Percentiles rank a stretch among this genome's conserved stretches.
phyloP scores from a whole-genome alignment of 2,113 vertebrate species.

The Sinocyclocheilus rhinocerous region DNA sequence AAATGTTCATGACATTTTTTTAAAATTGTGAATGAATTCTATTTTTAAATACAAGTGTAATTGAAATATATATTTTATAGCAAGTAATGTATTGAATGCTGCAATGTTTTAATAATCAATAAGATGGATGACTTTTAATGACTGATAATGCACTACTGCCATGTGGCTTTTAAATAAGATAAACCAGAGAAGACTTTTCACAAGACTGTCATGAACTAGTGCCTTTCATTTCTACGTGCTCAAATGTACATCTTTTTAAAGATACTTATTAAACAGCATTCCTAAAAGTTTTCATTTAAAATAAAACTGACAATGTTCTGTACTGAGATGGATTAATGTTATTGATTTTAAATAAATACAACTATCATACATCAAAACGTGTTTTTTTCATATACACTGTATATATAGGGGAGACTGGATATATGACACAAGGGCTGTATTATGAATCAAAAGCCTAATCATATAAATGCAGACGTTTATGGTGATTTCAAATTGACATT shows the following conservation, averaged over 20 bases:
- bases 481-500: not conserved
- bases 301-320: not conserved
- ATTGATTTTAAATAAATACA: slow-evolving; percentile 27
- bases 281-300: not conserved
- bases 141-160: slow-evolving; percentile 79
- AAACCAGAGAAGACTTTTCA: slow-evolving; percentile 1
- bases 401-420: not conserved
- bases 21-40: slow-evolving; percentile 71
- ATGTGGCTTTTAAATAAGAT: slow-evolving; percentile 54
- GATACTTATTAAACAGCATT: slow-evolving; percentile 10
- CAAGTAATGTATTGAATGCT: slow-evolving; percentile 47
- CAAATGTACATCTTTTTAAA: slow-evolving; percentile 50
- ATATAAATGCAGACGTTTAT: not conserved
- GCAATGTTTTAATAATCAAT: slow-evolving; percentile 48
- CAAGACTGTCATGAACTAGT: slow-evolving; percentile 59
- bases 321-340: not conserved
- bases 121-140: slow-evolving; percentile 45
- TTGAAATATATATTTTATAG: slow-evolving; percentile 61
- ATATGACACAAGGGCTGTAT: not conserved
- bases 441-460: not conserved
- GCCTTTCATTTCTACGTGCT: slow-evolving; percentile 70
- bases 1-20: slow-evolving; percentile 37
- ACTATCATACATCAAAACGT: not conserved
- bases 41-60: slow-evolving; percentile 67
- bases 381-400: too few species aligned